These are phyloP conservation scores for Poeciliopsis infans DNA, from an alignment of 2,797 vertebrate species.

Conservation along the genomic window DNA sequence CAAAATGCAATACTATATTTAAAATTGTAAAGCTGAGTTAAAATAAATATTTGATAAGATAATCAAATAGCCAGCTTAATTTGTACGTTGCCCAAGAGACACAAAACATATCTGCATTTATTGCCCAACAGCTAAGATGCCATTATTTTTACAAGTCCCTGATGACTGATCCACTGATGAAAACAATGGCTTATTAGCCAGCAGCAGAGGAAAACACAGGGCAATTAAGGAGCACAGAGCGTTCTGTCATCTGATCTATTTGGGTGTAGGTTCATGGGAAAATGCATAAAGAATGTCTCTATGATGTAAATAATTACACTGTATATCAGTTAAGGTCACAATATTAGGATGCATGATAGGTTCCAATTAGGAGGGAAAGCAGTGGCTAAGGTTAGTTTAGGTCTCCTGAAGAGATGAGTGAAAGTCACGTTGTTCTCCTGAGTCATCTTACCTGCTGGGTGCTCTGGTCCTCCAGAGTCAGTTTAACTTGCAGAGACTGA, in stretches of 20 bases:
- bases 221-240: conserved; percentile 62
- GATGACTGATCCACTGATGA: conserved; percentile 42
- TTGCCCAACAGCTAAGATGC: conserved; percentile 17
- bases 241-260: conserved; percentile 28
- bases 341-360: background rate
- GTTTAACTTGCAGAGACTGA: conserved; percentile 94
- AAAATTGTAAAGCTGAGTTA: background rate
- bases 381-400: background rate
- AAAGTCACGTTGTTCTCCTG: background rate
- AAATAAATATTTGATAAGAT: background rate
- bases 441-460: conserved; percentile 69
- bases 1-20: background rate
- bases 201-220: conserved; percentile 61
- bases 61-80: background rate
- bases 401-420: background rate
- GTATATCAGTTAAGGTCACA: background rate
- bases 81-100: background rate
- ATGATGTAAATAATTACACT: background rate
- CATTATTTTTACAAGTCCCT: conserved; percentile 42
- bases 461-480: conserved; percentile 94
- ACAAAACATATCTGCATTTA: background rate
- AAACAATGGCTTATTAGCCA: conserved; percentile 65
- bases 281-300: background rate
- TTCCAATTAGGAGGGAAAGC: background rate
- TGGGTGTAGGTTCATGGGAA: conserved; percentile 7